Evolutionary conservation across 2,113 vertebrate genomes (phyloP), one percentile per base, ranked within the genome.

Genomic region (Bombycilla garrulus): DNA sequence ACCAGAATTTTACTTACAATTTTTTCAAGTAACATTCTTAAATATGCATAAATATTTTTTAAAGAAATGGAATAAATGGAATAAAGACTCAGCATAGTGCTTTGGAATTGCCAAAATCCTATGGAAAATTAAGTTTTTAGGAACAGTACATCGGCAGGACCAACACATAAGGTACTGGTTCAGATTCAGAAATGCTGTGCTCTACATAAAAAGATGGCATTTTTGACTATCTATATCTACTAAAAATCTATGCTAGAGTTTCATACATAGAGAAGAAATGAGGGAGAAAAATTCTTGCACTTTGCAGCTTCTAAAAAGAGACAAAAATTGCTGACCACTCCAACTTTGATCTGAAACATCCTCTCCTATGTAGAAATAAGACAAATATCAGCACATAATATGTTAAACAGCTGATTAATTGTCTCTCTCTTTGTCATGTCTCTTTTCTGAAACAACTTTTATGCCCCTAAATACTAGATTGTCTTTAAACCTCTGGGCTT

Each of bases 331-430:
- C 26, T 78, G 50, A 47, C 14, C 17, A 7, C 38, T 80, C 69
- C 33, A 36, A 38, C 5, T 54, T 73, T 66, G 14, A 29, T 71
- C 19, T 74, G 61, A 81, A 78, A 71, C 5, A 16, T 67, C 69
- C 31, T 88, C 3, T n/a, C 0, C 0, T 71, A 7, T 25, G 8
- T 51, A 10, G n/a, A 38, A 67, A 51, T 47, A 54, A 79, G n/a
- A 19, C 12, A 47, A 88, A 64, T 40, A 44, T 56, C 12, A 83
- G 15, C 51, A 50, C 3, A 28, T 69, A 73, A 3, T n/a, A 28
- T 53, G 17, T 35, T 80, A 36, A 88, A 69, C 1, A 77, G 8
- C 11, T 77, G 71, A 45, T 69, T 70, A 70, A 18, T 65, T 36
- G 18, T 26, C 17, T 42, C 17, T 73, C 21, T 33, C 33, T 79